Percentiles rank a stretch among this genome's conserved stretches.
These are phyloP conservation scores for Julus scandinavius DNA, from an alignment of 2,888 invertebrate species.

Conservation along the genomic window DNA sequence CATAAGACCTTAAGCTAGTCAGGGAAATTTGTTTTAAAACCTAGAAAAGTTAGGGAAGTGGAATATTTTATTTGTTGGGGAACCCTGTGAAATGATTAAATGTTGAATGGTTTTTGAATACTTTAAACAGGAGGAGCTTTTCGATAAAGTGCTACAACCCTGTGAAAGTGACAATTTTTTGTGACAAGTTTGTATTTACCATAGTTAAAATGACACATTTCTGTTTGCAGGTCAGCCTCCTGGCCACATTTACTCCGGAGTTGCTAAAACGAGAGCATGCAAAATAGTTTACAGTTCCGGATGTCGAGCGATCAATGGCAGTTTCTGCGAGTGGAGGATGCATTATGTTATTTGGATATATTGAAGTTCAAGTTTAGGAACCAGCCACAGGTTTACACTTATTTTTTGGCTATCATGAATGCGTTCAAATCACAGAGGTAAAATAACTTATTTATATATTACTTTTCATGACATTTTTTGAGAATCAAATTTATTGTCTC, in stretches of 20 bases:
- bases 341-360: constrained; percentile 92
- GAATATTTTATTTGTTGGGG: no score
- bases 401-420: constrained; percentile 99
- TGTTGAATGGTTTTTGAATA: no score
- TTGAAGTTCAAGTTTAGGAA: constrained; percentile 94
- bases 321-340: constrained; percentile 97
- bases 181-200: neutral
- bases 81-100: no score
- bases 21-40: no score
- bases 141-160: neutral
- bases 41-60: no score
- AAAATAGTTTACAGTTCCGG: constrained; percentile 67
- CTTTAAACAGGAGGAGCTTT: neutral
- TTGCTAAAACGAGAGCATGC: constrained; percentile 62
- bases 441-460: no score
- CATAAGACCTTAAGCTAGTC: no score
- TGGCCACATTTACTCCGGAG: constrained; percentile 55
- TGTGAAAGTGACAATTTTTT: neutral
- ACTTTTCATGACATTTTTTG: no score
- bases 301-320: constrained; percentile 67
- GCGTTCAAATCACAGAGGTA: constrained; percentile 97
- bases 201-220: neutral
- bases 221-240: constrained; percentile 55
- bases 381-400: constrained; percentile 96
- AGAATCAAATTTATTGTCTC: no score